These are phyloP conservation scores for Leucopsar rothschildi DNA, from an alignment of 2,113 vertebrate genomes.

Conservation along the genomic window DNA sequence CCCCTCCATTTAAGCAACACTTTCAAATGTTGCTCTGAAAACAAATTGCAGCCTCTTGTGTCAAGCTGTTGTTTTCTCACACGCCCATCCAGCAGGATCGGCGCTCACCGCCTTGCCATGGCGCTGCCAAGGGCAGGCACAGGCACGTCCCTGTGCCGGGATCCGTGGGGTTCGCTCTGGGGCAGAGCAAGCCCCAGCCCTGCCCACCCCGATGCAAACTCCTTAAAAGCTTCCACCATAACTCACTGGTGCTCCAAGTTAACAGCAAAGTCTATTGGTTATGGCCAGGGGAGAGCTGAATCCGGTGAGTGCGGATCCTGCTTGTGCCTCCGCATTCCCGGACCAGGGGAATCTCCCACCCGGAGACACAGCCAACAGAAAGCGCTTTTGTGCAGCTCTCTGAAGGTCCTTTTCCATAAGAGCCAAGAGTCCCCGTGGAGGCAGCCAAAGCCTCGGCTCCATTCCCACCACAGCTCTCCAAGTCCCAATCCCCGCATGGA, in stretches of 20 bases:
- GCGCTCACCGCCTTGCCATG: neutral
- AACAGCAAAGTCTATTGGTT: neutral
- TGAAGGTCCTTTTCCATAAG: neutral
- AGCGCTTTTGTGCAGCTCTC: neutral
- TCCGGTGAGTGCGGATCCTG: neutral
- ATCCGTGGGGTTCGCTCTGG: neutral
- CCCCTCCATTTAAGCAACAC: neutral
- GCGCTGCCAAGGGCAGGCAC: neutral
- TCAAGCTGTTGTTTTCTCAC: neutral
- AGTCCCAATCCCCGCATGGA: neutral
- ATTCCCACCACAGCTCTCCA: neutral
- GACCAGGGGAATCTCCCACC: neutral
- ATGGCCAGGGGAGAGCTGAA: neutral
- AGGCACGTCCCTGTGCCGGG: neutral
- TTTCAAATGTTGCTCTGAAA: neutral
- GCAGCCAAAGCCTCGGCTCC: neutral
- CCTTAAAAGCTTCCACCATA: neutral
- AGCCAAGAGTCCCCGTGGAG: neutral
- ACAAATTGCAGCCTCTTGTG: neutral
- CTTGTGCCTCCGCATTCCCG: neutral
- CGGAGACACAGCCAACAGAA: neutral
- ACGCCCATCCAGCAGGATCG: fast-evolving
- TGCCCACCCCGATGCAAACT: neutral
- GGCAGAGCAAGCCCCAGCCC: neutral
- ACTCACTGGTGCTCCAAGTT: neutral